Conservation (phyloP, 2,888 invertebrate species). For the Torymus aiolomorphi region DNA sequence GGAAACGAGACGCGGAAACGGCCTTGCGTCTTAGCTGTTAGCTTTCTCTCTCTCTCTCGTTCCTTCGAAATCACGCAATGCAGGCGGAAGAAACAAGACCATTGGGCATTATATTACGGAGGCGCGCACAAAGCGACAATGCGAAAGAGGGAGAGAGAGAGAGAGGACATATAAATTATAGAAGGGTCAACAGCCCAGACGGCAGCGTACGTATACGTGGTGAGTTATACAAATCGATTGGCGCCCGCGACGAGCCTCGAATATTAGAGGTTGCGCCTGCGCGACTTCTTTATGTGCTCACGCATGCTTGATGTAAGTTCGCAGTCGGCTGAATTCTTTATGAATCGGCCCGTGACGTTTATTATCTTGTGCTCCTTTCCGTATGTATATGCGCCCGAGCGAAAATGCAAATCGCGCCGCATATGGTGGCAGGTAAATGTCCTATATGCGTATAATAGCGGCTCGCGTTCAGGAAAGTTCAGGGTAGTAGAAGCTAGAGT, state of each 20-base stretch:
- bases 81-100: constrained; percentile 59
- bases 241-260: constrained; percentile 39
- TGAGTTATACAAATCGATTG: constrained; percentile 61
- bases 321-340: constrained; percentile 27
- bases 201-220: constrained; percentile 22
- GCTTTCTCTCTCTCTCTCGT: constrained; percentile 39
- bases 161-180: background rate
- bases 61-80: constrained; percentile 55
- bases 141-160: background rate
- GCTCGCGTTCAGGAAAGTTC: no score
- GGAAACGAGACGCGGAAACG: constrained; percentile 71
- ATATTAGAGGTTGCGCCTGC: constrained; percentile 54
- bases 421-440: background rate
- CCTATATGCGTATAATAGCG: background rate
- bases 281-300: background rate
- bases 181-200: constrained; percentile 64
- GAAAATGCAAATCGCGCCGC: constrained; percentile 38
- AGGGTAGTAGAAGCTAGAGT: background rate
- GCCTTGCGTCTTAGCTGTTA: constrained; percentile 51
- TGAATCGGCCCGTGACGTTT: constrained; percentile 28
- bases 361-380: constrained; percentile 28
- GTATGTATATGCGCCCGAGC: background rate
- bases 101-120: constrained; percentile 31
- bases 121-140: constrained; percentile 22
- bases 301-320: background rate